phyloP scores from a whole-genome alignment of 2,797 vertebrate genomes.

The Etheostoma nigrum region DNA sequence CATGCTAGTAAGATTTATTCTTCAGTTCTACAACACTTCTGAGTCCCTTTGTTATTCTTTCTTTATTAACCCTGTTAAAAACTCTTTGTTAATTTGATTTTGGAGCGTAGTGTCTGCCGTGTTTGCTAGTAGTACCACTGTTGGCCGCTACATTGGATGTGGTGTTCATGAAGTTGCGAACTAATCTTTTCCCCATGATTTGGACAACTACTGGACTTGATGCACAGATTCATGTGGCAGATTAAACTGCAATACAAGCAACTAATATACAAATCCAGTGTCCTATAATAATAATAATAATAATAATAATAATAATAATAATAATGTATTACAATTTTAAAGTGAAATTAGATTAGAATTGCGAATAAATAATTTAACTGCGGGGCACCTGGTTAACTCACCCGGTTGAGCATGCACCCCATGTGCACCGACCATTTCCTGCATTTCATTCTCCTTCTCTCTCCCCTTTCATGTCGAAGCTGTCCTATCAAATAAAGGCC shows the following conservation, averaged over 20 bases:
- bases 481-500: too few relatives aligned
- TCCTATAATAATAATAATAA: not conserved
- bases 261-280: not conserved
- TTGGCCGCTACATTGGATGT: not conserved
- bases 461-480: too few relatives aligned
- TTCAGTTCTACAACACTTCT: not conserved
- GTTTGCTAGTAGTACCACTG: too few relatives aligned
- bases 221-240: not conserved
- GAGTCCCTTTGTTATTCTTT: not conserved
- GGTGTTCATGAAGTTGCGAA: not conserved
- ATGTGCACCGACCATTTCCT: too few relatives aligned
- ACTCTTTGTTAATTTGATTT: not conserved
- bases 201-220: not conserved
- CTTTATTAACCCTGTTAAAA: not conserved
- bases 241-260: not conserved
- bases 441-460: too few relatives aligned
- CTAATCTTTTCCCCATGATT: not conserved
- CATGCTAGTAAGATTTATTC: conserved; percentile 14
- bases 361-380: too few relatives aligned
- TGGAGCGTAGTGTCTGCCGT: not conserved
- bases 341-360: too few relatives aligned
- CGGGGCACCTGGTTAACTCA: too few relatives aligned
- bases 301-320: not conserved
- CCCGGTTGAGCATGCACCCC: too few relatives aligned
- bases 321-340: not conserved